phyloP scores from a whole-genome alignment of 2,797 vertebrate genomes.

The Microctenopoma lineatum region DNA sequence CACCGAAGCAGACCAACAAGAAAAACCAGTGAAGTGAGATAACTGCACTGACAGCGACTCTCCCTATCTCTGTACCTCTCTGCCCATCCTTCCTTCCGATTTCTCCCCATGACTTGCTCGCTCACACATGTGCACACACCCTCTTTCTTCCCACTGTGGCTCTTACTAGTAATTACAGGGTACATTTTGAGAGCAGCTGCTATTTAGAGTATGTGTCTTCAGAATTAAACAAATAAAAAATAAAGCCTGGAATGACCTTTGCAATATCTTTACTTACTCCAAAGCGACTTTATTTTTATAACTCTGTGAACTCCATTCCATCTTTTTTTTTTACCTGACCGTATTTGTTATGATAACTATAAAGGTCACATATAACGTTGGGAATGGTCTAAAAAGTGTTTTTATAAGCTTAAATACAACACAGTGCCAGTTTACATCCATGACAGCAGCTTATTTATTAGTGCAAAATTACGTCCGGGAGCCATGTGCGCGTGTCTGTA shows the following conservation, averaged over 20 bases:
- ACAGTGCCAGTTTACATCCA: too few relatives aligned
- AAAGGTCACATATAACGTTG: too few relatives aligned
- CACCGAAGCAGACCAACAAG: slow-evolving; percentile 78
- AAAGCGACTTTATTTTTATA: slow-evolving; percentile 7
- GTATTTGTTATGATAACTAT: too few relatives aligned
- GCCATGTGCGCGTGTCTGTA: slow-evolving; percentile 45
- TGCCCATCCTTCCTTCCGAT: slow-evolving; percentile 51
- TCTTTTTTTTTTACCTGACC: too few relatives aligned
- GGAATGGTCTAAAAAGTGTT: too few relatives aligned
- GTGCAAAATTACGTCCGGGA: background rate
- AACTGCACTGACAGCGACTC: slow-evolving; percentile 60
- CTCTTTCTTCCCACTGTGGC: slow-evolving; percentile 49
- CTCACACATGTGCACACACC: slow-evolving; percentile 37
- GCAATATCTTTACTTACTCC: background rate
- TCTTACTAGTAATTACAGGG: slow-evolving; percentile 55
- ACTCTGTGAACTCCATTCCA: background rate
- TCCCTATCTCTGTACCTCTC: slow-evolving; percentile 33
- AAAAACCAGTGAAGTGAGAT: slow-evolving; percentile 82
- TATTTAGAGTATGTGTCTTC: slow-evolving; percentile 39
- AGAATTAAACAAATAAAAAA: slow-evolving; percentile 39
- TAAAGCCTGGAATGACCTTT: slow-evolving; percentile 17
- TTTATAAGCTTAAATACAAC: too few relatives aligned
- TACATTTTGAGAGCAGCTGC: slow-evolving; percentile 30
- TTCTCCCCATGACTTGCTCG: slow-evolving; percentile 24
- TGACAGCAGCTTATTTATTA: too few relatives aligned